phyloP scores from a whole-genome alignment of 2,888 invertebrate species.

The Mythimna albipuncta region DNA sequence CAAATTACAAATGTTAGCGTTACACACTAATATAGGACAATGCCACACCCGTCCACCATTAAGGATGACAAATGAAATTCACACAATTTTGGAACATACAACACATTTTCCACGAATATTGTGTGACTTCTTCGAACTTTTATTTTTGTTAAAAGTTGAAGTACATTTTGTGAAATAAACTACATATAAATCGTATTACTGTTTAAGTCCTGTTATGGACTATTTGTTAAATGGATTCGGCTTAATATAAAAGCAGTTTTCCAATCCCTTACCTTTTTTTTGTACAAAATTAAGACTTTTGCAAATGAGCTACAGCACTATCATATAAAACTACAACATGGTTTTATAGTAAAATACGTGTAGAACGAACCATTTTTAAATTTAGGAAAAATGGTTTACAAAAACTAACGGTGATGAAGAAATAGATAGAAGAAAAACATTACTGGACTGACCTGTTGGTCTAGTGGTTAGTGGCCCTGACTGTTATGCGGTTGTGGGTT shows the following conservation, averaged over 20 bases:
- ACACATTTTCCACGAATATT: slow-evolving; percentile 29
- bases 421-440: too few species aligned
- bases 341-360: too few species aligned
- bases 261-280: neutral
- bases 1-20: slow-evolving; percentile 40
- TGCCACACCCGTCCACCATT: slow-evolving; percentile 48
- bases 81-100: slow-evolving; percentile 34
- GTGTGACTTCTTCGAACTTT: slow-evolving; percentile 19
- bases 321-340: too few species aligned
- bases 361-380: too few species aligned
- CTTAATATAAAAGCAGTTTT: neutral
- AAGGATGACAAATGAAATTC: slow-evolving; percentile 57
- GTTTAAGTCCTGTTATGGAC: neutral
- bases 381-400: too few species aligned
- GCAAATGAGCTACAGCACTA: too few species aligned
- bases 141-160: slow-evolving; percentile 7
- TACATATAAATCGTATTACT: neutral
- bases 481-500: too few species aligned
- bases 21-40: slow-evolving; percentile 45
- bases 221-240: neutral
- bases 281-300: neutral
- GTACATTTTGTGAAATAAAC: neutral
- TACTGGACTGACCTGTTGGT: too few species aligned
- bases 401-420: too few species aligned
- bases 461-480: too few species aligned